Conservation (phyloP, 1,140 invertebrate species). For the Halictus rubicundus region DNA sequence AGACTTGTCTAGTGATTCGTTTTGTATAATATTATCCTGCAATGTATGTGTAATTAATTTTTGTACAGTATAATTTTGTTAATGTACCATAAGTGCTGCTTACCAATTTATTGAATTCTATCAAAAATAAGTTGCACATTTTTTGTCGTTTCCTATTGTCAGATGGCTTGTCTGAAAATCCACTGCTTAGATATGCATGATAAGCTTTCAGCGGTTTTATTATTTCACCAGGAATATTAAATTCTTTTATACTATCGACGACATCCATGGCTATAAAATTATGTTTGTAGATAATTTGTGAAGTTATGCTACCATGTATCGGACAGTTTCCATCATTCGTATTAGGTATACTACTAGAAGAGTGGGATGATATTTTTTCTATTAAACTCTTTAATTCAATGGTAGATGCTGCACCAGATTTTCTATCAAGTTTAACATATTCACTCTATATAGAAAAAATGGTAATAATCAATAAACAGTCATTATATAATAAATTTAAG, state of each 20-base stretch:
- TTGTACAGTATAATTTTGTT: neutral
- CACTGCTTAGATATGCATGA: constrained; percentile 56
- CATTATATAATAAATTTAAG: no score
- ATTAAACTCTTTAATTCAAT: constrained; percentile 53
- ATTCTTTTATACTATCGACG: constrained; percentile 61
- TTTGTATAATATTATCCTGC: constrained; percentile 21
- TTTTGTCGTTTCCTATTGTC: constrained; percentile 24
- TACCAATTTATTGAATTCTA: constrained; percentile 60
- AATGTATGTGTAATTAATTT: constrained; percentile 12
- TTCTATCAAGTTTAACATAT: constrained; percentile 5
- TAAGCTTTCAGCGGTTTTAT: constrained; percentile 67
- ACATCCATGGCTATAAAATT: constrained; percentile 44
- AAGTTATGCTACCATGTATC: constrained; percentile 49
- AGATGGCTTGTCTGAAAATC: neutral
- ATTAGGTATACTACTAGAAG: constrained; percentile 12
- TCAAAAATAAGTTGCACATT: constrained; percentile 39
- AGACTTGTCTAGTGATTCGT: constrained; percentile 6
- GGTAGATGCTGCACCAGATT: constrained; percentile 28
- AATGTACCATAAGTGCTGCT: constrained; percentile 3
- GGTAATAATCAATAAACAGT: neutral
- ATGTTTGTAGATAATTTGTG: constrained; percentile 32
- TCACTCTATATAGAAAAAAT: constrained; percentile 9
- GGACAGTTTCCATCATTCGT: constrained; percentile 44
- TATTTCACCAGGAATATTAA: constrained; percentile 65
- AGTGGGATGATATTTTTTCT: constrained; percentile 34